Base-by-base conservation (phyloP, 2,888 invertebrate genomes). In the Mimachlamys varia region DNA sequence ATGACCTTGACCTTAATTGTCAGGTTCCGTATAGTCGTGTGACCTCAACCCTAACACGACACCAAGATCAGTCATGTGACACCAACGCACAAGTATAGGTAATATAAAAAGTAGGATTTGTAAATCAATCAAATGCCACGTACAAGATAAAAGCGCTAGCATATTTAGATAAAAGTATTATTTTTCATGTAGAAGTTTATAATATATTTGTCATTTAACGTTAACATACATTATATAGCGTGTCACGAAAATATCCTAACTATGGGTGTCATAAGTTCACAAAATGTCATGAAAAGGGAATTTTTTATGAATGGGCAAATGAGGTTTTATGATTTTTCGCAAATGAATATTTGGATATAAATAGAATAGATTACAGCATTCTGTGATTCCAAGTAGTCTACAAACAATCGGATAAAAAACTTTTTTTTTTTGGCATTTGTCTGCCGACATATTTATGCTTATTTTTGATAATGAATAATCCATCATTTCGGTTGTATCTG, bases 1-100 rank as follows among this genome's bases (percentile, higher is more conserved):
- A n/a, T 62, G 62, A 62, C 62, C 62, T 62, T 62, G n/a, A 62
- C 62, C 62, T 62, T n/a, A n/a, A n/a, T n/a, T 62, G 62, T 62
- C 62, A 62, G 10, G 22, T n/a, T 2, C 22, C n/a, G n/a, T 62
- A 2, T 62, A 62, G n/a, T 62, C 22, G 22, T 62, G 62, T 62
- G 62, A 62, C n/a, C 62, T 62, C n/a, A n/a, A 62, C 27, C 53
- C 53, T 17, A 53, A 53, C 53, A 53, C n/a, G 62, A 62, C 62
- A n/a, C 62, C 62, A 62, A n/a, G 22, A 22, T 62, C 10, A 15
- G 62, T 62, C 62, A 62, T 62, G 22, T 62, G 62, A 62, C 62
- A n/a, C 22, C 12, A 2, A n/a, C 5, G 19, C 55, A n/a, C 22
- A 27, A 27, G n/a, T n/a, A n/a, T n/a, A 27, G 22, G 62, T 22